phyloP scores from a whole-genome alignment of 1,140 invertebrate species.

The Tetramorium alpestre region DNA sequence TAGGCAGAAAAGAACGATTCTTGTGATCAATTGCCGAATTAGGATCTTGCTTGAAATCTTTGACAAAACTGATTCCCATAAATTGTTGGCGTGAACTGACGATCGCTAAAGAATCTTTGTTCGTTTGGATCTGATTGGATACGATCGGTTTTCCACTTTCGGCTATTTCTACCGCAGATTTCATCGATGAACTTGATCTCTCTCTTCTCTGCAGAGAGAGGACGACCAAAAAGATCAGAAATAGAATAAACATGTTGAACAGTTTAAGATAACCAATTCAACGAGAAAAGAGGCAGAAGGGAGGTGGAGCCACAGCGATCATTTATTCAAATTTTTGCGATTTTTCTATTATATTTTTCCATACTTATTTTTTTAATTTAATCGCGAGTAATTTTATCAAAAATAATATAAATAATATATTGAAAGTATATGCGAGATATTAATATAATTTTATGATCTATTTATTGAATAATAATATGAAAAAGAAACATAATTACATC shows the following conservation, averaged over 20 bases:
- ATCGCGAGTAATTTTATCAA: neutral
- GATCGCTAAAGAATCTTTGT: constrained; percentile 64
- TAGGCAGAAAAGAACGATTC: neutral
- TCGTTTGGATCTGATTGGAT: constrained; percentile 21
- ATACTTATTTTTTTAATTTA: constrained; percentile 2
- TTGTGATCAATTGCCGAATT: neutral
- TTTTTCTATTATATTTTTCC: neutral
- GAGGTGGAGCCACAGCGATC: constrained; percentile 79
- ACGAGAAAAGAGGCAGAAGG: constrained; percentile 79
- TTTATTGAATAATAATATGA: neutral
- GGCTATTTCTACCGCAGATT: constrained; percentile 12
- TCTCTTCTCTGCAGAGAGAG: constrained; percentile 65
- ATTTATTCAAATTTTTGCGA: constrained; percentile 12
- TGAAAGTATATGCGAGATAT: neutral
- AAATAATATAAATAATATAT: neutral
- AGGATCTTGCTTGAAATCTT: neutral
- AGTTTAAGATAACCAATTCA: neutral
- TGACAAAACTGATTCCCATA: neutral
- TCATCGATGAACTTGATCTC: neutral
- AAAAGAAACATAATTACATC: neutral
- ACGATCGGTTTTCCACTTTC: constrained; percentile 32
- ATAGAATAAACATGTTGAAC: constrained; percentile 11
- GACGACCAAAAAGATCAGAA: constrained; percentile 53
- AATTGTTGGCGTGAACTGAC: neutral
- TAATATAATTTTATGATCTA: neutral